Conservation (phyloP, 2,797 vertebrate genomes). For the Lateolabrax maculatus region DNA sequence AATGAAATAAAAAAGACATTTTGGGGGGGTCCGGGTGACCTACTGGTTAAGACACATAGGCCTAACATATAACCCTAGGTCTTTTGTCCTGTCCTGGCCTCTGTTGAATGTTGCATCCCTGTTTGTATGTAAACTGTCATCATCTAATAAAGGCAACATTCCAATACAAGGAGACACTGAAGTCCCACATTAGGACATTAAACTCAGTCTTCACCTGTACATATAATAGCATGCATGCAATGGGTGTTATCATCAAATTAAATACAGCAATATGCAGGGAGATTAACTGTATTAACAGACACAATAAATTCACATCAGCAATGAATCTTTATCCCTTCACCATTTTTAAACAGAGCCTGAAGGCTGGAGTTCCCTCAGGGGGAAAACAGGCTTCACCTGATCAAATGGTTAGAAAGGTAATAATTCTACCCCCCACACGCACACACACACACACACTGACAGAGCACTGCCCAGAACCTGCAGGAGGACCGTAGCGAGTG, state of each 20-base stretch:
- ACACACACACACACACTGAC: background rate
- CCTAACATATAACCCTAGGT: too few species aligned
- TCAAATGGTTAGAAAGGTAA: slow-evolving; percentile 37
- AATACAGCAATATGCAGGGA: background rate
- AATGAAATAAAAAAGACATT: too few species aligned
- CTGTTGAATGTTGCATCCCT: too few species aligned
- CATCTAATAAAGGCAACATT: too few species aligned
- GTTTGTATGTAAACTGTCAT: background rate
- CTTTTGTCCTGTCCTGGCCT: too few species aligned
- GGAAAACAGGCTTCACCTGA: slow-evolving; percentile 41
- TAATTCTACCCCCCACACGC: slow-evolving; percentile 22
- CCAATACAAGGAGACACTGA: background rate
- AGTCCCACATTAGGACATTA: background rate
- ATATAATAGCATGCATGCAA: background rate
- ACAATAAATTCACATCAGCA: slow-evolving; percentile 20
- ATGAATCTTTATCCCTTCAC: slow-evolving; percentile 40
- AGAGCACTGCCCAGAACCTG: background rate
- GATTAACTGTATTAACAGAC: background rate
- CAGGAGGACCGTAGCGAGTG: background rate
- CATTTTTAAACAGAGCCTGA: slow-evolving; percentile 30
- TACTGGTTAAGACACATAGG: too few species aligned
- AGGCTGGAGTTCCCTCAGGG: slow-evolving; percentile 24
- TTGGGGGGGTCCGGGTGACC: too few species aligned
- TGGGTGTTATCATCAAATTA: background rate
- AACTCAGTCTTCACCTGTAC: background rate